These are phyloP conservation scores for Bombus confusus DNA, from an alignment of 1,140 invertebrate species.

Conservation along the genomic window DNA sequence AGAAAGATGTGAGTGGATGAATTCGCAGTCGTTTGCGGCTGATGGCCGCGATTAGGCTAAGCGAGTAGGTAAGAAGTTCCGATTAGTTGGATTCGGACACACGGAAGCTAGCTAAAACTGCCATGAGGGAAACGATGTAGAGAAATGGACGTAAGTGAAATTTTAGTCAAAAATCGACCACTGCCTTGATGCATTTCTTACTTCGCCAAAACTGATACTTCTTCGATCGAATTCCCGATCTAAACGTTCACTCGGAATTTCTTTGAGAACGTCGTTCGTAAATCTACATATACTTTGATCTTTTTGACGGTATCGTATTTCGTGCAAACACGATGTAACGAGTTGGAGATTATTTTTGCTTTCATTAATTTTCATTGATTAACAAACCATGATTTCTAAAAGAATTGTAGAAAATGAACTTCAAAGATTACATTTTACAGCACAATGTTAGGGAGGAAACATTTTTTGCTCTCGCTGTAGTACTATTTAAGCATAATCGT, in stretches of 20 bases:
- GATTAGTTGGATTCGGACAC: conserved; percentile 70
- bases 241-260: too few species aligned
- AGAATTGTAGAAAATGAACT: background rate
- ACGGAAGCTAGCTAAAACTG: conserved; percentile 81
- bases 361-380: background rate
- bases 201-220: background rate
- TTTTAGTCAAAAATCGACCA: conserved; percentile 45
- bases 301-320: too few species aligned
- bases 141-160: conserved; percentile 64
- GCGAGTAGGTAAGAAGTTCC: conserved; percentile 76
- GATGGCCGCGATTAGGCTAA: conserved; percentile 62
- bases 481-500: background rate
- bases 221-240: background rate
- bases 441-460: background rate
- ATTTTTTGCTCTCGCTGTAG: background rate
- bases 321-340: too few species aligned
- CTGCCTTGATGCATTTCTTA: conserved; percentile 1
- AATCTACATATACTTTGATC: too few species aligned
- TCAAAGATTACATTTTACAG: background rate
- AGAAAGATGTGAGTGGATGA: conserved; percentile 34
- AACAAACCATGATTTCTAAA: background rate
- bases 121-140: conserved; percentile 66
- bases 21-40: conserved; percentile 49
- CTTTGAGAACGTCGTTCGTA: background rate
- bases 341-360: too few species aligned